phyloP scores from a whole-genome alignment of 2,113 vertebrate genomes.

The Campylomormyrus tamandua region DNA sequence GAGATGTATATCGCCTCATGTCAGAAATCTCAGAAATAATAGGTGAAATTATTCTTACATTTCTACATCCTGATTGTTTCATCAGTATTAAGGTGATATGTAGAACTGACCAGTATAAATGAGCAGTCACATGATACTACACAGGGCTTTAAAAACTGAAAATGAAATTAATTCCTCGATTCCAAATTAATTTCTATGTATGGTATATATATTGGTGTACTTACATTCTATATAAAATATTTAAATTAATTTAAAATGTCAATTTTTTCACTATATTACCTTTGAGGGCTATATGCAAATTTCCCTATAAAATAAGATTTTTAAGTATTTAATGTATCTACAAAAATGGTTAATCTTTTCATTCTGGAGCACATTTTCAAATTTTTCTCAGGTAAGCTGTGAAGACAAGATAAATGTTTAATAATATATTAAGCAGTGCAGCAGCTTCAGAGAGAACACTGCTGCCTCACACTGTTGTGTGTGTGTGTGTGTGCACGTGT shows the following conservation, averaged over 20 bases:
- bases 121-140: neutral
- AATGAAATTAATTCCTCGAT: neutral
- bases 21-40: neutral
- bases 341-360: too few relatives aligned
- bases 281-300: neutral
- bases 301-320: neutral
- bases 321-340: neutral
- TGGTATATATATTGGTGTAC: neutral
- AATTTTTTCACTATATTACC: neutral
- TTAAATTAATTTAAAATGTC: neutral
- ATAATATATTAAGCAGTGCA: neutral
- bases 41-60: neutral
- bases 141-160: neutral
- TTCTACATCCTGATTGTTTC: neutral
- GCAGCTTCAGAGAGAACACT: neutral
- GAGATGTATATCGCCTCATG: neutral
- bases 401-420: neutral
- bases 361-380: neutral
- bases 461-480: neutral
- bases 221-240: neutral
- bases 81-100: neutral
- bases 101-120: neutral
- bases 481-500: too few relatives aligned
- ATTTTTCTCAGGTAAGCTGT: neutral
- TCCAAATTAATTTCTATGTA: neutral